Base-by-base conservation (phyloP, 2,797 vertebrate species). In the Clarias fuscus region DNA sequence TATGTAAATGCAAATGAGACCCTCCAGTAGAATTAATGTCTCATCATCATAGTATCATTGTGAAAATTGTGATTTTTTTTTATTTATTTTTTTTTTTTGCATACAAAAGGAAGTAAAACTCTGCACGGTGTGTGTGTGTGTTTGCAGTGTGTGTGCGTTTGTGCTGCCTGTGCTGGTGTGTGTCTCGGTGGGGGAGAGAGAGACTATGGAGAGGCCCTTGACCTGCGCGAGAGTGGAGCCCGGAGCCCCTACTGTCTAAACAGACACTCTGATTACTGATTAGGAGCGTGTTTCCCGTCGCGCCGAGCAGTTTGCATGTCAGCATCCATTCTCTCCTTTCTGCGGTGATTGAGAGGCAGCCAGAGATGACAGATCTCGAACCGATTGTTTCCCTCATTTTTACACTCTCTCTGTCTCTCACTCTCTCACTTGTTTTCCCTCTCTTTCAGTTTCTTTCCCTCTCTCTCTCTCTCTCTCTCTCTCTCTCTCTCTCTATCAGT, bases 251-350 rank as follows among this genome's bases (percentile, higher is more conserved):
- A 92, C 89, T 10, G 87, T 92, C 92, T 91, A 92, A 91, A 93
- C 91, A 90, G 92, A 93, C 93, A 93, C 93, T 93, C 93, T 96
- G 94, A 95, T 95, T 96, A 94, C 94, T 95, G 95, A 95, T 95
- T 94, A 95, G 93, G 93, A 95, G 93, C 93, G 93, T 92, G 91
- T 93, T 93, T 92, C 93, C 94, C 90, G 92, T 93, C 91, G 93
- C 81, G 95, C 92, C 83, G 92, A 93, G 93, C 91, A 89, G 92
- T 93, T 93, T 92, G 91, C 92, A 89, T 92, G 93, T 94, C 93
- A 92, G 92, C 91, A 93, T 93, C 93, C 91, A 91, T 93, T 88
- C 90, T 84, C 37, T 83, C 87, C 84, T 79, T 76, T 82, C 86
- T 89, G 88, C 91, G 92, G 93, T 95, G 95, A 95, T 96, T 94